Evolutionary conservation across 1,140 invertebrate species (phyloP), one percentile per base, ranked within the genome.

Genomic region (Zaprionus lachaisei): DNA sequence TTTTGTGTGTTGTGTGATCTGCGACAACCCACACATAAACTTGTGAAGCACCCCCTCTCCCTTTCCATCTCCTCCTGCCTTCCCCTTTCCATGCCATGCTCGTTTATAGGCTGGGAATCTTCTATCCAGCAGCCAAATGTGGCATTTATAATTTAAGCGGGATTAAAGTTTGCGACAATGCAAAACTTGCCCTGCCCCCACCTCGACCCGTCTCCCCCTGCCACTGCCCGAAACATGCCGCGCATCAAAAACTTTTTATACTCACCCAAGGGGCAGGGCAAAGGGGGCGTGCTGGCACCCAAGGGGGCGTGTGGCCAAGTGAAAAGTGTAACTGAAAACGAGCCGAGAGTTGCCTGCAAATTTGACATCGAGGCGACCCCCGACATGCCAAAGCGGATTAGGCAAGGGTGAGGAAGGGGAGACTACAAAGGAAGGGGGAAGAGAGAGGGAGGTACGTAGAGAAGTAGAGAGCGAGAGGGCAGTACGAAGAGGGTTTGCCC

Each of bases 101-200:
- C 22, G 11, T 51, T 51, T 51, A 51, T 51, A 51, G 47, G 47
- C 47, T 24, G 20, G 20, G 47, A 51, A 51, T 51, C 47, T 51
- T 24, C 47, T 24, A 54, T 56, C 34, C 60, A 68, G 67, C 77
- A 81, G 85, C 79, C 84, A 89, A 89, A 89, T 89, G 81, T 90
- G 81, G 78, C 84, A 89, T 89, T 89, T 89, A 89, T 89, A 89
- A 89, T 89, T 89, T 89, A 89, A 90, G 84, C 84, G 79, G 84
- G 85, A 89, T 89, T 89, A 89, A 89, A 89, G 84, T 89, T 89
- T 84, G 49, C 63, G 71, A 89, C 85, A 89, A 89, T 89, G 81
- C 74, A 44, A 80, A 83, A 84, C 87, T 83, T 87, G 80, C 71
- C 62, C 73, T 37, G 44, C 66, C 79, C 72, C 31, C 31, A 1